Percentiles rank a stretch among this genome's conserved stretches.
Evolutionary conservation across 1,140 invertebrate genomes (phyloP).

Genomic region (Drosophila bifasciata): DNA sequence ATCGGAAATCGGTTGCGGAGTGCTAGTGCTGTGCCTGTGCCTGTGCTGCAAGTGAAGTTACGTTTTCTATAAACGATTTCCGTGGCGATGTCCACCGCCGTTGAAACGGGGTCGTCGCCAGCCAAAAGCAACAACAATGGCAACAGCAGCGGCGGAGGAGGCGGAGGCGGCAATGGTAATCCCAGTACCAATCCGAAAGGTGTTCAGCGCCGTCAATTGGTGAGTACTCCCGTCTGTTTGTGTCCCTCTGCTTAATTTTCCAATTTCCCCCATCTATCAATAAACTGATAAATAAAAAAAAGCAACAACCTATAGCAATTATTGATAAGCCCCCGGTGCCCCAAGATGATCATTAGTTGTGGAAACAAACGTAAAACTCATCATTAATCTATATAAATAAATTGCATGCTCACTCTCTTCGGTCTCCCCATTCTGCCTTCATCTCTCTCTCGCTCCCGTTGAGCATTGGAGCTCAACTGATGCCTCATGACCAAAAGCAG

Average conservation of each 20-base stretch:
- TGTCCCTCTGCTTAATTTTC: not conserved
- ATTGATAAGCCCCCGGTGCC: slow-evolving; percentile 36
- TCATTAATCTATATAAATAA: slow-evolving; percentile 77
- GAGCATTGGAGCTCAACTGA: slow-evolving; percentile 75
- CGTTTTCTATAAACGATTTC: slow-evolving; percentile 34
- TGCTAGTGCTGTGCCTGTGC: too few relatives aligned
- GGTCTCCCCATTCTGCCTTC: slow-evolving; percentile 1
- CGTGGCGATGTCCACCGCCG: slow-evolving; percentile 80
- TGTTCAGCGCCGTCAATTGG: slow-evolving; percentile 82
- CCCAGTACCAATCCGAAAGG: slow-evolving; percentile 76
- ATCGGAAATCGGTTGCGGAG: not conserved
- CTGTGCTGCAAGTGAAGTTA: slow-evolving; percentile 45
- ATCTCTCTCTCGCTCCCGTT: slow-evolving; percentile 45
- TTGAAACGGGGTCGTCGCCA: slow-evolving; percentile 83
- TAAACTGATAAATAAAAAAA: slow-evolving; percentile 39
- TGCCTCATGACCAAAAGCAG: slow-evolving; percentile 75
- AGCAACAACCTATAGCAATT: slow-evolving; percentile 12
- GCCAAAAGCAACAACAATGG: slow-evolving; percentile 72
- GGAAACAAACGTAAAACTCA: slow-evolving; percentile 61
- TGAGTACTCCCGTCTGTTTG: slow-evolving; percentile 52
- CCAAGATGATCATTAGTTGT: slow-evolving; percentile 35
- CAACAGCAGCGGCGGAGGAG: slow-evolving; percentile 41
- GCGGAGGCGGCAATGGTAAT: slow-evolving; percentile 57
- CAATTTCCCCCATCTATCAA: slow-evolving; percentile 19
- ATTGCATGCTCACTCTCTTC: slow-evolving; percentile 53